Percentiles rank a stretch among this genome's conserved stretches.
Evolutionary conservation across 64 coral and sea anemone species (phyloP).

Genomic region (Stylophora pistillata): DNA sequence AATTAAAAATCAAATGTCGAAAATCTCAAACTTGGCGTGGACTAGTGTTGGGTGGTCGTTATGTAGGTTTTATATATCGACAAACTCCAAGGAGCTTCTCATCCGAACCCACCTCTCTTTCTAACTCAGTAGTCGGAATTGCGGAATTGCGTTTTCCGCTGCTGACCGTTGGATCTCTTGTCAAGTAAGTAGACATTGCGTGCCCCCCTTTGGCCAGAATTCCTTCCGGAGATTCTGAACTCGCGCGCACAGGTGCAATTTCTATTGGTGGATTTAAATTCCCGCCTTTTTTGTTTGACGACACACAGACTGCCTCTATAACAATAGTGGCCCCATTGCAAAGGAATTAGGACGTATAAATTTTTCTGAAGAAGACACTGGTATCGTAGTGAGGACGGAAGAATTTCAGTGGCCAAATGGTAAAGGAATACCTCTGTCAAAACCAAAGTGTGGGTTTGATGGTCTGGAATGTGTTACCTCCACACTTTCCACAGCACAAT

Average conservation of each 20-base stretch:
- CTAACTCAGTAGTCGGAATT: too few species aligned
- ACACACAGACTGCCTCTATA: background rate
- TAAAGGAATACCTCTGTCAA: conserved; percentile 11
- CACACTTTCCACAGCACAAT: background rate
- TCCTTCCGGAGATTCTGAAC: background rate
- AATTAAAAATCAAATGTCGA: too few species aligned
- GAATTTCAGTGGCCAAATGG: background rate
- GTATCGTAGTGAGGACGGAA: background rate
- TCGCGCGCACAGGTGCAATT: too few species aligned
- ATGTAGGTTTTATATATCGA: too few species aligned
- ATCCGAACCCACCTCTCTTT: too few species aligned
- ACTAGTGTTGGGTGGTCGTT: too few species aligned
- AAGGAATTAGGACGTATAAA: background rate
- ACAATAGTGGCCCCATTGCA: background rate
- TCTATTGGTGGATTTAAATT: background rate
- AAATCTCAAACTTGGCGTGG: too few species aligned
- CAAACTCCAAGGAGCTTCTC: too few species aligned
- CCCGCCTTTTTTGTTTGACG: background rate
- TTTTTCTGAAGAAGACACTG: background rate
- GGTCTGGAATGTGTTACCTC: background rate
- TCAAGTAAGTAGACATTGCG: too few species aligned
- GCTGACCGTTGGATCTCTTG: too few species aligned
- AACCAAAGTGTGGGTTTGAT: conserved; percentile 49
- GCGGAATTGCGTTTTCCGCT: too few species aligned
- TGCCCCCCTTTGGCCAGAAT: too few species aligned